A percentile compares a stretch with the other conserved stretches of the same genome.
Conservation (phyloP, 2,113 vertebrate genomes). For the Burhinus oedicnemus region DNA sequence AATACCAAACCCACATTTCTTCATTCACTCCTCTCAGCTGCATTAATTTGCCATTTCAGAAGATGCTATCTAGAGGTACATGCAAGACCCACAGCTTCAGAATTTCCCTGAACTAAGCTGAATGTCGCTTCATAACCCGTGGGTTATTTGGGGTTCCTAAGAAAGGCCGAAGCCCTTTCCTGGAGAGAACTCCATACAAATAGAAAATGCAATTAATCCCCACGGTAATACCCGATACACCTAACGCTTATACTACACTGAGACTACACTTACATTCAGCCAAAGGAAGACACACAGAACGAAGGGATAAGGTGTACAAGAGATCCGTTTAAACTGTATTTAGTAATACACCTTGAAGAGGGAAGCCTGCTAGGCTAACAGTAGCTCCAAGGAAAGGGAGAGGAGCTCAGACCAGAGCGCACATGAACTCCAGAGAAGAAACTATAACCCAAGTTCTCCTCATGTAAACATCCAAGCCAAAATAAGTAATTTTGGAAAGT, state of each 20-base stretch:
- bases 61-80: neutral
- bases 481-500: neutral
- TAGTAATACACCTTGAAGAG: neutral
- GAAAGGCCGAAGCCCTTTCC: neutral
- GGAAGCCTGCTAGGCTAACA: neutral
- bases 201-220: neutral
- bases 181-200: neutral
- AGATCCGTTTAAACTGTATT: neutral
- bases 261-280: neutral
- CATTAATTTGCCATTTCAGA: neutral
- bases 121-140: neutral
- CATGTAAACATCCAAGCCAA: neutral
- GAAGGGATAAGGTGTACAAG: neutral
- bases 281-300: neutral
- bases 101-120: neutral
- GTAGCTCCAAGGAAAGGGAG: neutral
- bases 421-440: neutral
- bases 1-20: neutral
- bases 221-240: accelerated
- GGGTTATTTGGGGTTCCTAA: neutral
- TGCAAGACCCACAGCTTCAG: neutral
- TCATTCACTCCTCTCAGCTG: too few species aligned
- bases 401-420: neutral
- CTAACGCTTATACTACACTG: too few species aligned
- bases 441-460: neutral